phyloP scores from a whole-genome alignment of 2,888 invertebrate genomes.

The Stramonita haemastoma region DNA sequence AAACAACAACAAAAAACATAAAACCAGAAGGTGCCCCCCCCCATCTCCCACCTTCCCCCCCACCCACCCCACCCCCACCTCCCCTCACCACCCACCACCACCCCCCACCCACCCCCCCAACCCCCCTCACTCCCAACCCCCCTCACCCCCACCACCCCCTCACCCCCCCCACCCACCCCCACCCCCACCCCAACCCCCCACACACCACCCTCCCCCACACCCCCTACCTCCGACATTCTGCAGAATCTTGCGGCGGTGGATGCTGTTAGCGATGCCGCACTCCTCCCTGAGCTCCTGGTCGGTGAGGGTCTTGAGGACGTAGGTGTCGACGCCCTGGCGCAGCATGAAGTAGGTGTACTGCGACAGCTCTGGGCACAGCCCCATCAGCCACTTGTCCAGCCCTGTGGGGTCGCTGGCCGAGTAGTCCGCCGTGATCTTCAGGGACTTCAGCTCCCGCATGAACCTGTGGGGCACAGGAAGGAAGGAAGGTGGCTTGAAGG shows the following conservation, averaged over 20 bases:
- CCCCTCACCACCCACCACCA: neutral
- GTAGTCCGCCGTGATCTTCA: constrained; percentile 97
- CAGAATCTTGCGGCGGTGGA: constrained; percentile 93
- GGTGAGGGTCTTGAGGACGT: constrained; percentile 88
- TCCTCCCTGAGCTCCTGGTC: constrained; percentile 95
- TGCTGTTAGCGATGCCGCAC: constrained; percentile 95
- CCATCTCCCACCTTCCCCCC: too few relatives aligned
- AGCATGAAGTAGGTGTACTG: constrained; percentile 98
- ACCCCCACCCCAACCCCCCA: too few relatives aligned
- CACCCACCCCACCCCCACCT: neutral
- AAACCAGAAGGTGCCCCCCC: too few relatives aligned
- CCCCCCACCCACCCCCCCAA: too few relatives aligned
- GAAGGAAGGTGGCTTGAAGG: too few relatives aligned
- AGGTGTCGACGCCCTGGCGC: constrained; percentile 95
- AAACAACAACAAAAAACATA: too few relatives aligned
- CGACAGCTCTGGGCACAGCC: constrained; percentile 91
- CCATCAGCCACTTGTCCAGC: constrained; percentile 83
- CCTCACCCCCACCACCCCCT: too few relatives aligned
- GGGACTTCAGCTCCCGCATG: constrained; percentile 91
- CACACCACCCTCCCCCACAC: too few relatives aligned
- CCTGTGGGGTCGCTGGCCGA: constrained; percentile 94
- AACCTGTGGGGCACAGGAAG: constrained; percentile 81
- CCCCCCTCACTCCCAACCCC: too few relatives aligned
- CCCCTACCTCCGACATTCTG: constrained; percentile 87
- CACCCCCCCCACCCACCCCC: too few relatives aligned